Evolutionary conservation across 2,113 vertebrate genomes (phyloP), one percentile per base, ranked within the genome.

Genomic region (Tenrec ecaudatus): DNA sequence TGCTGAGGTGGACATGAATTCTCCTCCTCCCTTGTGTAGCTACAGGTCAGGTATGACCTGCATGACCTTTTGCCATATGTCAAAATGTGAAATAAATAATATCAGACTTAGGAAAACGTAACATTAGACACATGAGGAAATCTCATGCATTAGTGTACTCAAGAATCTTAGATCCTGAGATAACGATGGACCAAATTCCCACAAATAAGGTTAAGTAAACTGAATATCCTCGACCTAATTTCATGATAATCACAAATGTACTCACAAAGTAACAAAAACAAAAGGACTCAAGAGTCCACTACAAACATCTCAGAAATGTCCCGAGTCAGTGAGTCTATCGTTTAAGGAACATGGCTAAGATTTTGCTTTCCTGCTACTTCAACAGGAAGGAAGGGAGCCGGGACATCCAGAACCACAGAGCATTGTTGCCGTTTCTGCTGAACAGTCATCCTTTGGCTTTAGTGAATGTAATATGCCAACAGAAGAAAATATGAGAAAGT

Each of bases 231-330:
- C 64, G 25, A 81, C 47, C 62, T 89, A 25, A 23, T 64, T 53
- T 91, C 81, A n/a, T 66, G 60, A 64, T 40, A 36, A 64, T 23
- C 20, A 58, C n/a, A 76, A 90, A 76, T 57, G 20, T 17, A 95
- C 66, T 25, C 29, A 25, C 66, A 87, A 71, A 86, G 40, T 14
- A 76, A 91, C 9, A 75, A 90, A 88, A 10, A 53, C 47, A 53
- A 53, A 43, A 31, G 31, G 31, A 25, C 6, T 47, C 20, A 22
- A 66, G 0, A 33, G 62, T 53, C 47, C 25, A 68, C 33, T 60
- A 11, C 29, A 85, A 89, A 89, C 23, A 84, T 53, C 11, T 83
- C 62, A 60, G 43, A 86, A 92, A 90, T 76, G 82, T 27, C 5
- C 58, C 57, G 58, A 33, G 36, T 76, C 82, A 86, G 23, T 10